These are phyloP conservation scores for Petrocephalus sullivani DNA, from an alignment of 2,797 vertebrate genomes.

Conservation along the genomic window DNA sequence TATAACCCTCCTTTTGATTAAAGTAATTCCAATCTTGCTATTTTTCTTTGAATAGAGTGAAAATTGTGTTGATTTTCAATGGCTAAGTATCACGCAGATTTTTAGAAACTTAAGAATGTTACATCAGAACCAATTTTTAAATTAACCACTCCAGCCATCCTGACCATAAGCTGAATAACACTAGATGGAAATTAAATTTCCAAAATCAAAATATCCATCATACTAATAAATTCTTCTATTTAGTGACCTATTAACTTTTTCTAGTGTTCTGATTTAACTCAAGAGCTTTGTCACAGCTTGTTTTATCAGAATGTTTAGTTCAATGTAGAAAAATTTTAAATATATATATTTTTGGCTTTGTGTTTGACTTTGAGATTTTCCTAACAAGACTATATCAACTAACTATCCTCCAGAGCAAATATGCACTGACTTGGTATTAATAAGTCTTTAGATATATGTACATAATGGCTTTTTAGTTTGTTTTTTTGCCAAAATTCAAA, in stretches of 20 bases:
- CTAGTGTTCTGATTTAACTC: slow-evolving; percentile 13
- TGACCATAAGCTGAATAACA: not conserved
- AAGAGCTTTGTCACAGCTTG: not conserved
- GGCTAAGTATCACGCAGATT: not conserved
- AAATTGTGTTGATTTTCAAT: not conserved
- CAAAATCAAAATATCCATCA: not conserved
- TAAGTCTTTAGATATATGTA: not conserved
- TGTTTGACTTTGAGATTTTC: not conserved
- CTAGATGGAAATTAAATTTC: not conserved
- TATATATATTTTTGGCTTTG: not conserved
- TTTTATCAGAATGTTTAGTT: not conserved
- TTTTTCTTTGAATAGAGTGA: slow-evolving; percentile 16
- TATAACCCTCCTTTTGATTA: not conserved
- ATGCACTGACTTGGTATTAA: slow-evolving; percentile 31
- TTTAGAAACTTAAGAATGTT: slow-evolving; percentile 4
- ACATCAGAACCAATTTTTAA: slow-evolving; percentile 20
- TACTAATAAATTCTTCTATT: not conserved
- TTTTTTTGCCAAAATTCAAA: not conserved
- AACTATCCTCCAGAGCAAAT: slow-evolving; percentile 37
- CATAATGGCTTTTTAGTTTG: not conserved
- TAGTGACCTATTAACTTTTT: not conserved
- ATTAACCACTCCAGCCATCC: not conserved
- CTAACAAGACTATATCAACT: slow-evolving; percentile 23
- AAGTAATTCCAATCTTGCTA: slow-evolving; percentile 17
- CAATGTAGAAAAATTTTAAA: not conserved